Evolutionary conservation across 92 coral and sea anemone species (phyloP), one percentile per base, ranked within the genome.

Genomic region (Metridium senile): DNA sequence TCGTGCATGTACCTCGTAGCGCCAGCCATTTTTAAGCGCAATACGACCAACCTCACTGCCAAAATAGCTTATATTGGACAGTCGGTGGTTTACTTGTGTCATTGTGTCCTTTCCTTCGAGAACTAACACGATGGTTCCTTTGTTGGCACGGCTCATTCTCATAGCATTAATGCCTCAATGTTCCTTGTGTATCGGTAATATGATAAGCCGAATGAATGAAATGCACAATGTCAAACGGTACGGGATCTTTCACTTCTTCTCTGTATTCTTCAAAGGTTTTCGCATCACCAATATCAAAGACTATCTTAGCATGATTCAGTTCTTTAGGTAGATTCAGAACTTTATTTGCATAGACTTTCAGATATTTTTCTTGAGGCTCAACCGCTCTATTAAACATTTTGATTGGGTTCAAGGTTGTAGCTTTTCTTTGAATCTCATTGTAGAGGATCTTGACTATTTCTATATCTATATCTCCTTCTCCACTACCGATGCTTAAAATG

Each of bases 401-500:
- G 25, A 81, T 29, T 19, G 51, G 52, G 10, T 35, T 49, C 9
- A 74, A 21, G 22, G 23, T 18, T 30, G 79, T 33, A 26, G 13
- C 20, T 34, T 79, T 11, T 25, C 33, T 82, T 57, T 33, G 59
- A 31, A 74, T 19, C 57, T 82, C 86, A 31, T 57, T 72, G 32
- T 56, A 26, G 70, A 68, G 20, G 0, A 59, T 53, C 53, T 74
- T 74, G 52, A 82, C 30, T 1, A 82, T 82, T 34, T 64, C 75
- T 25, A 75, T 10, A 75, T 82, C 86, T 0, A 66, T 57, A 31
- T 81, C 80, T 27, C 86, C 86, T 1, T 58, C 32, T 27, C 81
- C 86, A 33, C 81, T 45, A 7, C 86, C 86, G 66, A 75, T 71
- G 64, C 86, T 74, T 16, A 74, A 59, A 29, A 74, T 66, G 33